Evolutionary conservation across 30 jellyfish, hydroid and myxozoan genomes (phyloP), one percentile per base, ranked within the genome.

Genomic region (Catostylus mosaicus): DNA sequence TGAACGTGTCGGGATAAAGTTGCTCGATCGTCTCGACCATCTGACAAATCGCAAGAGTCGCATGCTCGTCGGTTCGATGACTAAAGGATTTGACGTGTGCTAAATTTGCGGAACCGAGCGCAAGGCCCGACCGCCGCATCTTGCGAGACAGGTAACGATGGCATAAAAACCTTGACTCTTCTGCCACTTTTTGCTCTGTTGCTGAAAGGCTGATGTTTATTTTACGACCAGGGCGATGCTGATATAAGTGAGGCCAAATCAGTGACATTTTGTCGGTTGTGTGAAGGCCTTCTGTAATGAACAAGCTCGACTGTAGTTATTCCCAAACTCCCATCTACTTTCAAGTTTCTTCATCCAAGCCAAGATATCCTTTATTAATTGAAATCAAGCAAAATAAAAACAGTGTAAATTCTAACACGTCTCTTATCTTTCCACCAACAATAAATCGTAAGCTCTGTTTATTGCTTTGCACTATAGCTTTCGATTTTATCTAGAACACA

Each of bases 61-160:
- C 72, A 29, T 82, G 92, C 46, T 82, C 92, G 37, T 82, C 92
- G 1, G 82, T 68, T 14, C 92, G 48, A 19, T 69, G 92, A 19
- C 43, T 62, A 33, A 82, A 82, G 14, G 78, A 50, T 37, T 69
- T 69, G 10, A 82, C 84, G 32, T 69, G 50, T 1, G 82, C 75
- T 75, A 82, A 19, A 59, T 67, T 82, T 12, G 92, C 92, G 31
- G 92, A 67, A 31, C 92, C 92, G 59, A 82, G 60, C 27, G 86
- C 78, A 14, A 82, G 73, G 51, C 86, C 79, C 20, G 85, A 27
- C 38, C 96, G 85, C 9, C 96, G 81, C 88, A 86, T 76, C 56
- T 75, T 75, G 16, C 96, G 77, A 0, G 89, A 63, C 47, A 86
- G 59, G 84, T 86, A 86, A 0, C 96, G 89, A 61, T 86, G 88